These are phyloP conservation scores for Polypterus senegalus DNA, from an alignment of 2,113 vertebrate genomes.

Conservation along the genomic window DNA sequence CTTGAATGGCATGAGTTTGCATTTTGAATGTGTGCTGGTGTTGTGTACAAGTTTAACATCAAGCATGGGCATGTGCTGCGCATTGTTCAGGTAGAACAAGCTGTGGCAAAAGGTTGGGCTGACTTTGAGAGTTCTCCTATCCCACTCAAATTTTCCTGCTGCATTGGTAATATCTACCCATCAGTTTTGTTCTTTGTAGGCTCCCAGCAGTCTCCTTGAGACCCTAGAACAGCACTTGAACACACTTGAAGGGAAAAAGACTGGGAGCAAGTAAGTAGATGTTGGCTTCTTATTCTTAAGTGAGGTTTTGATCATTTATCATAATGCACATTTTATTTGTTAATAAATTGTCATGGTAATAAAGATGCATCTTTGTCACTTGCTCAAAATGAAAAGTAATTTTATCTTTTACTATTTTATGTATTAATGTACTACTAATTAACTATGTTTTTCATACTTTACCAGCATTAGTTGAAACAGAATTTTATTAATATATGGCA, in stretches of 20 bases:
- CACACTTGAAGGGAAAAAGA: slow-evolving; percentile 94
- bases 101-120: slow-evolving; percentile 2
- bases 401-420: too few relatives aligned
- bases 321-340: too few relatives aligned
- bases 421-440: too few relatives aligned
- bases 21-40: slow-evolving; percentile 15
- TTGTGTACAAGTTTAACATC: not conserved
- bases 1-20: slow-evolving; percentile 27
- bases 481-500: too few relatives aligned
- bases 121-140: not conserved
- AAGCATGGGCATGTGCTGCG: slow-evolving; percentile 14
- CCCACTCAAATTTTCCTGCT: too few relatives aligned
- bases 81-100: not conserved
- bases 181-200: slow-evolving; percentile 44
- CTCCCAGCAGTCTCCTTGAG: slow-evolving; percentile 93
- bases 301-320: too few relatives aligned
- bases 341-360: too few relatives aligned
- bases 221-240: slow-evolving; percentile 95
- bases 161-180: not conserved
- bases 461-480: too few relatives aligned
- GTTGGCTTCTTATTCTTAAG: not conserved
- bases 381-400: too few relatives aligned
- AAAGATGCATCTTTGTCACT: too few relatives aligned
- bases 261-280: slow-evolving; percentile 65
- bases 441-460: too few relatives aligned